Evolutionary conservation across 2,888 invertebrate genomes (phyloP).

Genomic region (Limenitis camilla): DNA sequence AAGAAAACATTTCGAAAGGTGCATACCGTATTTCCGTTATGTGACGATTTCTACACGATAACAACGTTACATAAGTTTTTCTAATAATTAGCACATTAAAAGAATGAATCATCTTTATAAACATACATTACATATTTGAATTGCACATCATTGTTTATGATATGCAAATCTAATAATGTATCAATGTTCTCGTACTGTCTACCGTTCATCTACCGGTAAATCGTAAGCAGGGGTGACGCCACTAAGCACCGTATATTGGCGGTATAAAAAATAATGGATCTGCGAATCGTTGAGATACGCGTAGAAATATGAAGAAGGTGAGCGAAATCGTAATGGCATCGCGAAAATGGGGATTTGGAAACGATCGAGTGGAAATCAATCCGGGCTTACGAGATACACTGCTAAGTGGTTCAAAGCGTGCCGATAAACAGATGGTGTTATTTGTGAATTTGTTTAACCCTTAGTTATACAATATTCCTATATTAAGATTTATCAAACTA

Average conservation of each 20-base stretch:
- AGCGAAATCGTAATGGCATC: conserved; percentile 72
- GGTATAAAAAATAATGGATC: conserved; percentile 74
- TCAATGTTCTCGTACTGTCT: conserved; percentile 11
- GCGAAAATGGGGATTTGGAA: conserved; percentile 72
- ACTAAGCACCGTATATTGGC: conserved; percentile 66
- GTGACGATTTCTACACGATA: too few relatives aligned
- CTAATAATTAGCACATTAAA: too few relatives aligned
- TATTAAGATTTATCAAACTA: too few relatives aligned
- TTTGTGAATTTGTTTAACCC: conserved; percentile 5
- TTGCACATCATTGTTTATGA: too few relatives aligned
- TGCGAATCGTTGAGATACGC: conserved; percentile 72
- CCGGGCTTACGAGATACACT: conserved; percentile 49
- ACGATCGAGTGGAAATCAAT: conserved; percentile 69
- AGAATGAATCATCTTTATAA: too few relatives aligned
- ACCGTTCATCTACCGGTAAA: conserved; percentile 19
- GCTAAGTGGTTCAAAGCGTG: conserved; percentile 27
- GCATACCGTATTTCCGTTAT: too few relatives aligned
- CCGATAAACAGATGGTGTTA: conserved; percentile 17
- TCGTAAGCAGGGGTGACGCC: conserved; percentile 53
- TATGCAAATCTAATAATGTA: background rate
- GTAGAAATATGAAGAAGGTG: conserved; percentile 72
- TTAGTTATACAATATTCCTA: too few relatives aligned
- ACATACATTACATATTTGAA: too few relatives aligned
- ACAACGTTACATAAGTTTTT: too few relatives aligned
- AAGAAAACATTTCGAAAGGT: too few relatives aligned